Conservation (phyloP, 2,888 invertebrate species). For the Drosophila tanythrix region DNA sequence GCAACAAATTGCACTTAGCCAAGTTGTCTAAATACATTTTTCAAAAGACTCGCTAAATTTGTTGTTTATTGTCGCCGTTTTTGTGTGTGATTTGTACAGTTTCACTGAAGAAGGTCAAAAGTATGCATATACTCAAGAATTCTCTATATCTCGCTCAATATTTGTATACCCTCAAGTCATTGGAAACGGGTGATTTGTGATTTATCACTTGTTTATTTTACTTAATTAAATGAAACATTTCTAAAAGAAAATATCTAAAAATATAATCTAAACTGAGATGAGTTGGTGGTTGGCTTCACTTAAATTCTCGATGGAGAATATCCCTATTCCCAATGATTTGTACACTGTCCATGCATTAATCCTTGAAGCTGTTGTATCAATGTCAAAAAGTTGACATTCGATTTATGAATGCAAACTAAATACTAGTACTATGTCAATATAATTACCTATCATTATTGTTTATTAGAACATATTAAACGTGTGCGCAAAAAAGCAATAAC, state of each 20-base stretch:
- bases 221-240: neutral
- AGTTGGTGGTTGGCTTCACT: neutral
- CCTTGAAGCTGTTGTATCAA: slow-evolving; percentile 43
- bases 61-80: neutral
- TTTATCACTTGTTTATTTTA: neutral
- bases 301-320: neutral
- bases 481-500: slow-evolving; percentile 4
- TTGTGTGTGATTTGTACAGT: slow-evolving; percentile 1
- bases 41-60: slow-evolving; percentile 14
- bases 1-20: slow-evolving; percentile 39
- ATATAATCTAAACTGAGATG: neutral
- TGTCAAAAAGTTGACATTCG: slow-evolving; percentile 56
- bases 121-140: neutral
- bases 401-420: slow-evolving; percentile 29
- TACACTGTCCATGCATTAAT: neutral
- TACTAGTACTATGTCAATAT: slow-evolving; percentile 39
- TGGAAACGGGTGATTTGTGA: neutral
- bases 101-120: slow-evolving; percentile 5
- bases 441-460: slow-evolving; percentile 73
- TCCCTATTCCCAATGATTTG: neutral
- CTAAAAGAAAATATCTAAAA: neutral
- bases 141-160: neutral
- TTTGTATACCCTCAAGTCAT: neutral
- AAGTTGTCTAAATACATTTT: slow-evolving; percentile 42
- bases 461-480: slow-evolving; percentile 44